phyloP scores from a whole-genome alignment of 2,113 vertebrate species.

The Girardinichthys multiradiatus region DNA sequence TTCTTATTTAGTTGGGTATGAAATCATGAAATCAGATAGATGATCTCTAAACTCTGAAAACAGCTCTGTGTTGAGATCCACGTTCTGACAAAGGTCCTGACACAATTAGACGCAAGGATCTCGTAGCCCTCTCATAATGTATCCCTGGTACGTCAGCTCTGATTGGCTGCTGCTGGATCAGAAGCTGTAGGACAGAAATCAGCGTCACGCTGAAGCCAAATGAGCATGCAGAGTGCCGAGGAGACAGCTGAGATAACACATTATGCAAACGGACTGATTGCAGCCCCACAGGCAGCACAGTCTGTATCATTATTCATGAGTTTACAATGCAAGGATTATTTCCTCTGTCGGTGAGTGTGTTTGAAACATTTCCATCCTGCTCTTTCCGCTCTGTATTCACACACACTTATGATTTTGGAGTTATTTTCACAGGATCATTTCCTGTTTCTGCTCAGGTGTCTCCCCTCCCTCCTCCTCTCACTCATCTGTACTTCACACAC shows the following conservation, averaged over 20 bases:
- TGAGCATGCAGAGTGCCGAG: slow-evolving; percentile 2
- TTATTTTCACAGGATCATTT: slow-evolving; percentile 36
- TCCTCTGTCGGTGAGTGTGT: slow-evolving; percentile 8
- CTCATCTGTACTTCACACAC: slow-evolving; percentile 58
- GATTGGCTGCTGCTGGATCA: not conserved
- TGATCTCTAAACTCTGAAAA: not conserved
- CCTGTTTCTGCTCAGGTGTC: slow-evolving; percentile 49
- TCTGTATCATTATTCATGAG: slow-evolving; percentile 40
- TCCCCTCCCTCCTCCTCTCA: slow-evolving; percentile 7
- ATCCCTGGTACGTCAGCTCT: not conserved
- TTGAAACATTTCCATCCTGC: not conserved
- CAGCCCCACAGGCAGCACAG: not conserved
- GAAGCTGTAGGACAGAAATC: slow-evolving; percentile 1
- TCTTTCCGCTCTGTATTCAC: slow-evolving; percentile 24
- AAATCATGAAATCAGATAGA: not conserved
- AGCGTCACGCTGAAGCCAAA: slow-evolving; percentile 17
- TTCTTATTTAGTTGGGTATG: no score
- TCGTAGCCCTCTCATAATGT: not conserved
- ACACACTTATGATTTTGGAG: slow-evolving; percentile 20
- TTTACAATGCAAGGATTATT: slow-evolving; percentile 28
- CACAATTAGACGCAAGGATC: not conserved
- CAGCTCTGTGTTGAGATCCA: not conserved
- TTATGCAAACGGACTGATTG: slow-evolving; percentile 37
- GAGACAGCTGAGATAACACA: slow-evolving; percentile 19
- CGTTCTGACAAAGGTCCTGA: no score